Percentiles rank a stretch among this genome's conserved stretches.
These are phyloP conservation scores for Drosophila neotestacea DNA, from an alignment of 2,888 invertebrate species.

Conservation along the genomic window DNA sequence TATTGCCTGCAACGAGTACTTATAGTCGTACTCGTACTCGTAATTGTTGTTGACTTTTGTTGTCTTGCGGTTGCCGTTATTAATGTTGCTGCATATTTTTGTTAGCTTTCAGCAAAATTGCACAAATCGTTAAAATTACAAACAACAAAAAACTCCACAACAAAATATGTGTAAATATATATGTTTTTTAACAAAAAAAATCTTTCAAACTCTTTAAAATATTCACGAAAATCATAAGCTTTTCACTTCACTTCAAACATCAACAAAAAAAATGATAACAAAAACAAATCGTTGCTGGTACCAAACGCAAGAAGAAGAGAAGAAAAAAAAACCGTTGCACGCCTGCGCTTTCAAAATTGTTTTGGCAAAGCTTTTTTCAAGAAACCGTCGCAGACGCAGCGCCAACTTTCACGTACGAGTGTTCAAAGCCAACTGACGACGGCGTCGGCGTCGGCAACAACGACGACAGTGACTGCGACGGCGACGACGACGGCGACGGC, in stretches of 20 bases:
- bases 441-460: slow-evolving; percentile 21
- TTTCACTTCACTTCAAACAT: slow-evolving; percentile 44
- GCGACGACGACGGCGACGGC: slow-evolving; percentile 10
- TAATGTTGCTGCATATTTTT: slow-evolving; percentile 43
- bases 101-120: slow-evolving; percentile 48
- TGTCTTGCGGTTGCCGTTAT: slow-evolving; percentile 38
- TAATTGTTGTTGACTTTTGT: slow-evolving; percentile 65
- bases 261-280: slow-evolving; percentile 36
- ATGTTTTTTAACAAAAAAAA: slow-evolving; percentile 6
- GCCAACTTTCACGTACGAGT: slow-evolving; percentile 69
- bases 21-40: slow-evolving; percentile 29
- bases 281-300: slow-evolving; percentile 45
- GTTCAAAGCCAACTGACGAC: slow-evolving; percentile 69
- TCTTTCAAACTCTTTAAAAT: slow-evolving; percentile 37
- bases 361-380: slow-evolving; percentile 36
- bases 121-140: slow-evolving; percentile 35
- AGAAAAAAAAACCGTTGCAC: slow-evolving; percentile 67
- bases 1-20: slow-evolving; percentile 32
- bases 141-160: slow-evolving; percentile 1
- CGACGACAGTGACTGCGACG: slow-evolving; percentile 16
- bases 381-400: slow-evolving; percentile 42
- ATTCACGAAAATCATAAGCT: slow-evolving; percentile 47
- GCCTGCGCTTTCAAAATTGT: slow-evolving; percentile 71
- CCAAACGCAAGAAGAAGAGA: slow-evolving; percentile 16
- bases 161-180: not conserved